Evolutionary conservation across 2,797 vertebrate genomes (phyloP).

Genomic region (Sebastes hubbsi): DNA sequence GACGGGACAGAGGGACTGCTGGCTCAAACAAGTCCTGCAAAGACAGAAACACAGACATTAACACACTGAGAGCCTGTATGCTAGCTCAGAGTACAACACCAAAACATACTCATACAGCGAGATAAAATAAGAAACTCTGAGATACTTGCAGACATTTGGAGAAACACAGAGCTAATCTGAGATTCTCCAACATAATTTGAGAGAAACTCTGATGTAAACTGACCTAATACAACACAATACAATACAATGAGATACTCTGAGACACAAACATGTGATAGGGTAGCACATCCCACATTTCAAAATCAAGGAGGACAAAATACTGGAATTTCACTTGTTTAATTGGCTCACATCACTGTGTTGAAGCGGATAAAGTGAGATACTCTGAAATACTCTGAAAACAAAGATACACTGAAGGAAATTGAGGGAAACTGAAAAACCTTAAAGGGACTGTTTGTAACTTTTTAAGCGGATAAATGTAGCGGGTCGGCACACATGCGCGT

Average conservation of each 20-base stretch:
- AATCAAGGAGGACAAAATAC: too few relatives aligned
- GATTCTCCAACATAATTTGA: background rate
- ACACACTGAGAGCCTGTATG: slow-evolving; percentile 4
- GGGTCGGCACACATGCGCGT: too few relatives aligned
- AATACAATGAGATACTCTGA: background rate
- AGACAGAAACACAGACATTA: slow-evolving; percentile 70
- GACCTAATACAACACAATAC: background rate
- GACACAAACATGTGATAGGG: too few relatives aligned
- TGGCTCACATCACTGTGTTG: too few relatives aligned
- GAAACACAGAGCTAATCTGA: background rate
- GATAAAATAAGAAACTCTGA: background rate
- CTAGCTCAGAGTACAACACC: background rate
- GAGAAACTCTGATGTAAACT: background rate
- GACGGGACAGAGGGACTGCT: slow-evolving; percentile 10
- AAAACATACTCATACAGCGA: background rate
- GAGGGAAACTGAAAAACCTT: background rate
- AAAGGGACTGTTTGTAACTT: too few relatives aligned
- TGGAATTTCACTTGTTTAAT: too few relatives aligned
- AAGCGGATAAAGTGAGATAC: background rate
- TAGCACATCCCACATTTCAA: too few relatives aligned
- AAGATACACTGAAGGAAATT: background rate
- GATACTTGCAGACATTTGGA: background rate
- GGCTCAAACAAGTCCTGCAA: slow-evolving; percentile 72
- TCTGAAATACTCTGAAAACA: background rate
- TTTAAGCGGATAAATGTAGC: too few relatives aligned